Percentiles rank a stretch among this genome's conserved stretches.
phyloP scores from a whole-genome alignment of 2,888 invertebrate species.

The Cephus sareptanus region DNA sequence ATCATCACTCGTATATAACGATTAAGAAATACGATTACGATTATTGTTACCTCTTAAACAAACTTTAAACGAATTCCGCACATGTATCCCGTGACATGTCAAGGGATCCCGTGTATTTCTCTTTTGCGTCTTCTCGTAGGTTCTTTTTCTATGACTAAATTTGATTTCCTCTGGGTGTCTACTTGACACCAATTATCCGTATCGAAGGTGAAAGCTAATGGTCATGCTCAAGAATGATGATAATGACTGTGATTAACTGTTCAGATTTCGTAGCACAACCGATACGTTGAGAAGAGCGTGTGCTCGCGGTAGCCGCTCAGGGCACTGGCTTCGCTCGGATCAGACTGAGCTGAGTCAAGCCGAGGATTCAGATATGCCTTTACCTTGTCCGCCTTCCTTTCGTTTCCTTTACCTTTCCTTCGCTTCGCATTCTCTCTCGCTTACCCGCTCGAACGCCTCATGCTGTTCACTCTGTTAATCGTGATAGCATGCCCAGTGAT shows the following conservation, averaged over 20 bases:
- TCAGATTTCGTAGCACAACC: background rate
- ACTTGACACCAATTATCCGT: background rate
- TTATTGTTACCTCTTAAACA: background rate
- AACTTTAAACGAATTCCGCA: background rate
- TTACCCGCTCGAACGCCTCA: slow-evolving; percentile 29
- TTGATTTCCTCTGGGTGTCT: background rate
- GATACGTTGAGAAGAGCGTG: background rate
- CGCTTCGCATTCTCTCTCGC: slow-evolving; percentile 38
- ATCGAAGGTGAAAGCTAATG: background rate
- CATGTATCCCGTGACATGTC: background rate
- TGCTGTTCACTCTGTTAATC: slow-evolving; percentile 47
- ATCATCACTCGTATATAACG: background rate
- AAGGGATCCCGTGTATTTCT: background rate
- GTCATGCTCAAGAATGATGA: background rate
- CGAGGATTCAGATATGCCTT: slow-evolving; percentile 32
- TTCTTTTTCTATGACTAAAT: background rate
- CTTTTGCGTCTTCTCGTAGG: background rate
- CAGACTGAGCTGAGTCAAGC: slow-evolving; percentile 9
- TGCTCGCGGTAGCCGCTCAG: background rate
- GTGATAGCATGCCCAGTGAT: slow-evolving; percentile 46
- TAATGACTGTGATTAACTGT: background rate
- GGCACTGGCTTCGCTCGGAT: slow-evolving; percentile 7
- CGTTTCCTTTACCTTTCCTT: slow-evolving; percentile 28
- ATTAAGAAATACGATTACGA: background rate
- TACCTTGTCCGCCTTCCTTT: slow-evolving; percentile 48